phyloP scores from a whole-genome alignment of 2,888 invertebrate genomes.

The Noctua fimbriata region DNA sequence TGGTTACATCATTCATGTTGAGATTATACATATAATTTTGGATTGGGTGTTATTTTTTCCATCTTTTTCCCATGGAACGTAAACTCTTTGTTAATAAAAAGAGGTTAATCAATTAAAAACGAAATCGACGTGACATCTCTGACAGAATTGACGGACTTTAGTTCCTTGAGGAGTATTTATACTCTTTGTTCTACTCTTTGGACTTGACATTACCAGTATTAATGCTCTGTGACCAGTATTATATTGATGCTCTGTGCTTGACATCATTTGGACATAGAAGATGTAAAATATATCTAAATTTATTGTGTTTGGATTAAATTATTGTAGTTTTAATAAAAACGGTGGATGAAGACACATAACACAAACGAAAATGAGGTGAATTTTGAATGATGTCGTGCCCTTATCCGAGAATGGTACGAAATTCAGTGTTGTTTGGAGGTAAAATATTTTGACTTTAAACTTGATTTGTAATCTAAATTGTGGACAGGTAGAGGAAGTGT shows the following conservation, averaged over 20 bases:
- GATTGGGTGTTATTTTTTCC: not conserved
- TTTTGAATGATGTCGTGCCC: not conserved
- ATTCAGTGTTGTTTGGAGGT: conserved; percentile 54
- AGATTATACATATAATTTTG: not conserved
- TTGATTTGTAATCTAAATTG: not conserved
- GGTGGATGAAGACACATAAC: not conserved
- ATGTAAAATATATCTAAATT: conserved; percentile 13
- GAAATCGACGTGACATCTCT: not conserved
- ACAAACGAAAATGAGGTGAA: not conserved
- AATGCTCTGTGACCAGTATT: too few relatives aligned
- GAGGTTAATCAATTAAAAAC: conserved; percentile 22
- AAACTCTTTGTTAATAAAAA: conserved; percentile 5
- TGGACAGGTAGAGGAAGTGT: not conserved
- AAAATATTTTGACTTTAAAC: not conserved
- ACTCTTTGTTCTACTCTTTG: not conserved
- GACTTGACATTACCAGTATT: not conserved
- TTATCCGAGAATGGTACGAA: conserved; percentile 27
- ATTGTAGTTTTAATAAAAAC: not conserved
- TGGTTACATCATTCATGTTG: too few relatives aligned
- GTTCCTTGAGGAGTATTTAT: not conserved
- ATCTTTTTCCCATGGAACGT: not conserved
- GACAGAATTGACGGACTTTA: conserved; percentile 21
- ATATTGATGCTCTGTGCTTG: not conserved
- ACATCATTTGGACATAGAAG: not conserved
- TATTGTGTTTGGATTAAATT: not conserved